Conservation (phyloP, 1,140 invertebrate genomes). For the Anagrus nilaparvatae region DNA sequence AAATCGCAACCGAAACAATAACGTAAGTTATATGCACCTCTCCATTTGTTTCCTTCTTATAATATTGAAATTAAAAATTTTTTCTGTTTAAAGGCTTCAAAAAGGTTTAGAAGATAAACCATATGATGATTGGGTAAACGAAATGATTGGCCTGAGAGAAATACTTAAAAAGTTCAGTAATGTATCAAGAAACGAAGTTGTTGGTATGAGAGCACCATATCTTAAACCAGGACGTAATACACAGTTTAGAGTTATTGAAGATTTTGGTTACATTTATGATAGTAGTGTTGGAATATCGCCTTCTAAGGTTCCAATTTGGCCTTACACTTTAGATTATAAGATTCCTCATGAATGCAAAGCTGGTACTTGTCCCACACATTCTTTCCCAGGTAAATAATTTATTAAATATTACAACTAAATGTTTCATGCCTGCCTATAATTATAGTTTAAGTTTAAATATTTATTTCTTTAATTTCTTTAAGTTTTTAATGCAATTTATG, state of each 20-base stretch:
- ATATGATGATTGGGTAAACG: conserved; percentile 84
- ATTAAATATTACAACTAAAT: too few species aligned
- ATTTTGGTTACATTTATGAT: conserved; percentile 87
- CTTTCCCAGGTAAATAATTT: conserved; percentile 67
- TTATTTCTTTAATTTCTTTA: too few species aligned
- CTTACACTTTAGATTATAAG: conserved; percentile 86
- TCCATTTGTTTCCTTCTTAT: neutral
- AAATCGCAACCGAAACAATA: conserved; percentile 85
- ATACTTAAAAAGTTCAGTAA: conserved; percentile 75
- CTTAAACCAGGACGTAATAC: conserved; percentile 83
- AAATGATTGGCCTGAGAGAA: conserved; percentile 89
- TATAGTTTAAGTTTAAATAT: too few species aligned
- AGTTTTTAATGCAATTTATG: too few species aligned
- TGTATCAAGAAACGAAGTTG: conserved; percentile 68
- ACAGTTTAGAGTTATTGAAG: conserved; percentile 83
- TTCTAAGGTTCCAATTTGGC: conserved; percentile 79
- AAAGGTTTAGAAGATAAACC: conserved; percentile 77
- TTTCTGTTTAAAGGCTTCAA: conserved; percentile 42
- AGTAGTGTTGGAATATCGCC: conserved; percentile 81
- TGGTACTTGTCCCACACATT: conserved; percentile 80
- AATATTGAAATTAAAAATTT: neutral
- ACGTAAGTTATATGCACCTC: conserved; percentile 47
- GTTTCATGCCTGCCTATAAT: too few species aligned
- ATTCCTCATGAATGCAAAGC: conserved; percentile 87
- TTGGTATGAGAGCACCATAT: conserved; percentile 82